Conservation (phyloP, 2,113 vertebrate genomes). For the Hydropotes inermis region DNA sequence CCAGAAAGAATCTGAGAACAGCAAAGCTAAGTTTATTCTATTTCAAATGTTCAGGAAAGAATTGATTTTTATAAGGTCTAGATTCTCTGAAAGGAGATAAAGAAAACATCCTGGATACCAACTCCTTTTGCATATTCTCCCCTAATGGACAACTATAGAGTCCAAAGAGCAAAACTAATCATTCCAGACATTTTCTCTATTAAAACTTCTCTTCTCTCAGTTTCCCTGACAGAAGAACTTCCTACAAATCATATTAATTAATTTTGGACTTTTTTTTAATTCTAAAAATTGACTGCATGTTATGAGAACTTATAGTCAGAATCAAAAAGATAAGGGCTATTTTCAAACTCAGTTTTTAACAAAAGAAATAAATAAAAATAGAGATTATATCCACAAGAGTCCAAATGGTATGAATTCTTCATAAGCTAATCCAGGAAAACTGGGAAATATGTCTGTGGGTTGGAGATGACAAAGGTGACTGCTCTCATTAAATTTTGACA, state of each 20-base stretch:
- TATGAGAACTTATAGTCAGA: not conserved
- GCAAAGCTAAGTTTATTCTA: not conserved
- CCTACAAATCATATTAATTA: not conserved
- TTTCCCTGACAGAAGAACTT: not conserved
- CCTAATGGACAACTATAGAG: too few relatives aligned
- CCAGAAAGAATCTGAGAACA: not conserved
- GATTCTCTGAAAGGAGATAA: not conserved
- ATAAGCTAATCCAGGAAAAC: not conserved
- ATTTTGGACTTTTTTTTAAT: not conserved
- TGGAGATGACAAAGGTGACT: not conserved
- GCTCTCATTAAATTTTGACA: too few relatives aligned
- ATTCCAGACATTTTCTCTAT: not conserved
- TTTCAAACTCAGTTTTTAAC: conserved; percentile 20
- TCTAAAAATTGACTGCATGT: not conserved
- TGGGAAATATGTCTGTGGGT: not conserved
- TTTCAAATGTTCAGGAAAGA: not conserved
- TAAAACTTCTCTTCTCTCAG: not conserved
- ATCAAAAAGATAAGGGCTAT: not conserved
- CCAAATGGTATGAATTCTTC: not conserved
- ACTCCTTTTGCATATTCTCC: not conserved
- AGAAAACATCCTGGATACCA: not conserved
- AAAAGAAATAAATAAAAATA: not conserved
- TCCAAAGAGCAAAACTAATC: not conserved
- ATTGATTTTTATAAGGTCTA: not conserved
- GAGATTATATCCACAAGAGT: not conserved